Evolutionary conservation across 2,113 vertebrate species (phyloP).

Genomic region (Coturnix japonica): DNA sequence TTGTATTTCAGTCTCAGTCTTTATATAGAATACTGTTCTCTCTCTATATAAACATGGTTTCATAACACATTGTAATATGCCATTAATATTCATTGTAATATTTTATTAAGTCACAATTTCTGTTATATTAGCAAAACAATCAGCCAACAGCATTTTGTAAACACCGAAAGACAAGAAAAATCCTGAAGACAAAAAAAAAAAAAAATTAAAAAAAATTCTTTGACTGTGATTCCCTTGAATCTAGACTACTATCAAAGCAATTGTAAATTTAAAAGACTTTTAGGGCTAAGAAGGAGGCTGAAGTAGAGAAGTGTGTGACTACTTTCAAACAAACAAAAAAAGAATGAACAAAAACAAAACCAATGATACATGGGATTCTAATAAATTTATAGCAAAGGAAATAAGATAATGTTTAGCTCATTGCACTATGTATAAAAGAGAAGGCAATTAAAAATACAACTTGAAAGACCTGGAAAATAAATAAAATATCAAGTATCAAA

Average conservation of each 20-base stretch:
- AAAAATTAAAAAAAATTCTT: too few relatives aligned
- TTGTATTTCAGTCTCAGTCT: background rate
- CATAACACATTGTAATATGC: background rate
- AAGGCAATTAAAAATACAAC: background rate
- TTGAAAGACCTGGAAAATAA: background rate
- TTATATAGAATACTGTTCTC: background rate
- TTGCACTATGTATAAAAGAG: background rate
- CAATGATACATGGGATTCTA: background rate
- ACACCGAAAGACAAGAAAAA: background rate
- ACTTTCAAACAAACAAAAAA: background rate
- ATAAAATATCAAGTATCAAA: background rate
- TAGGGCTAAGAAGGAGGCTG: background rate
- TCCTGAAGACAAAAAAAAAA: background rate
- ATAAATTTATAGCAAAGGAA: background rate
- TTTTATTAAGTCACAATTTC: background rate
- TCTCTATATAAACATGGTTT: background rate
- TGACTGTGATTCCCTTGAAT: background rate
- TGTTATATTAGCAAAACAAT: background rate
- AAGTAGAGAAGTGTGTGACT: background rate
- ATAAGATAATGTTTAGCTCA: background rate
- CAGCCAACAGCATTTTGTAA: background rate
- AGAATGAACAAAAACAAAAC: background rate
- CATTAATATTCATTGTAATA: too few relatives aligned
- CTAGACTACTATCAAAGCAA: background rate
- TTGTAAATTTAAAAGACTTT: background rate